Conservation (phyloP, 2,888 invertebrate species). For the Adela reaumurella region DNA sequence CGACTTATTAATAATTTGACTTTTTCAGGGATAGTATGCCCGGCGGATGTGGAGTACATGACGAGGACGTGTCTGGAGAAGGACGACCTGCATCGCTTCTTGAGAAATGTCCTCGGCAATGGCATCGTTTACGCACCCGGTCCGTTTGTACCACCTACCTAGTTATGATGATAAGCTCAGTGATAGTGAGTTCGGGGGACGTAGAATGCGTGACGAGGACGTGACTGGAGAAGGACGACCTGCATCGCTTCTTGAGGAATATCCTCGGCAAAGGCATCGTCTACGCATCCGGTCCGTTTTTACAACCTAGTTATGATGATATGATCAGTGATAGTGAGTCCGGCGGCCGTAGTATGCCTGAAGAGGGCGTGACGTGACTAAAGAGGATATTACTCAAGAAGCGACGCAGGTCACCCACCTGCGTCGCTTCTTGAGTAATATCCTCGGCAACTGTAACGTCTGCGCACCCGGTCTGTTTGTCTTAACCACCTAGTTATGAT, state of each 20-base stretch:
- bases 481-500: background rate
- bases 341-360: conserved; percentile 10
- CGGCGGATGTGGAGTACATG: conserved; percentile 10
- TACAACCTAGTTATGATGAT: background rate
- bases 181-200: conserved; percentile 30
- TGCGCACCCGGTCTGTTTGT: conserved; percentile 13
- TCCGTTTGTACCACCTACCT: conserved; percentile 2
- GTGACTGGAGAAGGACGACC: conserved; percentile 37
- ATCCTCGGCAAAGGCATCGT: conserved; percentile 31
- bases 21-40: conserved; percentile 4
- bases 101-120: conserved; percentile 13
- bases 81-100: conserved; percentile 5
- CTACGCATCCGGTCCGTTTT: conserved; percentile 30
- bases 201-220: conserved; percentile 33
- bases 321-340: conserved; percentile 6
- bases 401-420: conserved; percentile 9
- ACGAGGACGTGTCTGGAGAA: conserved; percentile 12
- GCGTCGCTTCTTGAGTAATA: conserved; percentile 2
- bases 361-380: conserved; percentile 11
- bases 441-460: conserved; percentile 18
- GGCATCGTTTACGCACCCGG: conserved; percentile 18
- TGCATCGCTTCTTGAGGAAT: conserved; percentile 29
- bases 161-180: conserved; percentile 16
- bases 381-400: too few species aligned
- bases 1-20: background rate